Evolutionary conservation across 1,140 invertebrate genomes (phyloP), one percentile per base, ranked within the genome.

Genomic region (Drusus annulatus): DNA sequence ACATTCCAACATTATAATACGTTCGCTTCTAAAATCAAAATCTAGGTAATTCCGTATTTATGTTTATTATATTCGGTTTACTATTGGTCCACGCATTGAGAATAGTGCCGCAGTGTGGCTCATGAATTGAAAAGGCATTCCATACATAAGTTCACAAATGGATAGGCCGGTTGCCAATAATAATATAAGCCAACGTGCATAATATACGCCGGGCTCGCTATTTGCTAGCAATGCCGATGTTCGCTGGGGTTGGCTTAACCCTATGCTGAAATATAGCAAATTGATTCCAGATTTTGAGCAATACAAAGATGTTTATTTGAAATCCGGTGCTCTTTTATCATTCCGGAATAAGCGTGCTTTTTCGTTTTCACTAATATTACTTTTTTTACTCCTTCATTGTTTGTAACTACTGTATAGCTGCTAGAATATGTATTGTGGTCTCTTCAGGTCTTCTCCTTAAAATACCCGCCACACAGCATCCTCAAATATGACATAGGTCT

Each of bases 111-210:
- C 56, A 60, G 56, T 23, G 7, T 21, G 56, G 56, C n/a, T 60
- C 56, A 15, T 60, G 56, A 23, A 60, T 60, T 60, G 56, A 60
- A 60, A 21, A 60, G 56, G 56, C 56, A 23, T 60, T 21, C 23
- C 17, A 21, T 21, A 60, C 56, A 60, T 23, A 23, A 45, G 36
- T 45, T 45, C 13, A 45, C 36, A 45, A 45, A 45, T 13, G 36
- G 36, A 45, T 45, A 17, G 56, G 56, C 56, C 23, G 56, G 17
- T 60, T 60, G 56, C 56, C 56, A 60, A 60, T 60, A 60, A 23
- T 19, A 60, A 60, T 60, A 60, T 60, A 60, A 60, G 23, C 56
- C 17, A 60, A 17, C 56, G 19, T 45, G 1, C 36, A 13, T 45
- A 45, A 60, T 21, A 60, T 60, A 13, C 56, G 13, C 56, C 56